Base-by-base conservation (phyloP, 2,797 vertebrate genomes). In the Silurus aristotelis region DNA sequence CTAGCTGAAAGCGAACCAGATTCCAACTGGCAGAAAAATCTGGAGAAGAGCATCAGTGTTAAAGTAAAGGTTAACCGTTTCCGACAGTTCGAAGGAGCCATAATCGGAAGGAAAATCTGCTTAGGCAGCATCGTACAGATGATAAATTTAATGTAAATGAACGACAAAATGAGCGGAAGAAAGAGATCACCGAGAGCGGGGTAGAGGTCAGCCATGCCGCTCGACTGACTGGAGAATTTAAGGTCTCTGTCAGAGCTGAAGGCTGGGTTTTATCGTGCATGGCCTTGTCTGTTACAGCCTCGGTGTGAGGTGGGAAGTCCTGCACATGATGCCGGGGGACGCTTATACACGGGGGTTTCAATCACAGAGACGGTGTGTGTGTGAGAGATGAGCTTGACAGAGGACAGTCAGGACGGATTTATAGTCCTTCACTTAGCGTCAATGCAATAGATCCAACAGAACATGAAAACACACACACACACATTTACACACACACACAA, bases 331-430 rank as follows among this genome's bases (percentile, higher is more conserved):
- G 56, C 43, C 0, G 27, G 20, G 60, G 48, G 17, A 52, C 78
- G 66, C 20, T 78, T 71, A 83, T 78, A 79, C 75, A 84, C 20
- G 3, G 60, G 19, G 83, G 55, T 84, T 70, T 79, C 64, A 83
- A 56, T 83, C 55, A 83, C 22, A 70, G n/a, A 60, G 52, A 76
- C 6, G 58, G 19, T 66, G 0, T 25, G 20, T 20, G 48, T 52
- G 48, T 52, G 48, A 52, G 48, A 52, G 48, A 52, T 79, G 80
- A 79, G 80, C 17, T 12, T 79, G 56, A 67, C 66, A 85, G 71
- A 71, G 73, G 88, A 84, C 38, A 48, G 31, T 82, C 63, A 55
- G 68, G 82, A 85, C 84, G 87, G 85, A 89, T 84, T 89, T 90
- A 90, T 84, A 77, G 88, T 86, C 80, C 38, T 80, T 84, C 77